A percentile compares a stretch with the other conserved stretches of the same genome.
These are phyloP conservation scores for Drosophila kohkoa DNA, from an alignment of 1,140 invertebrate genomes.

Conservation along the genomic window DNA sequence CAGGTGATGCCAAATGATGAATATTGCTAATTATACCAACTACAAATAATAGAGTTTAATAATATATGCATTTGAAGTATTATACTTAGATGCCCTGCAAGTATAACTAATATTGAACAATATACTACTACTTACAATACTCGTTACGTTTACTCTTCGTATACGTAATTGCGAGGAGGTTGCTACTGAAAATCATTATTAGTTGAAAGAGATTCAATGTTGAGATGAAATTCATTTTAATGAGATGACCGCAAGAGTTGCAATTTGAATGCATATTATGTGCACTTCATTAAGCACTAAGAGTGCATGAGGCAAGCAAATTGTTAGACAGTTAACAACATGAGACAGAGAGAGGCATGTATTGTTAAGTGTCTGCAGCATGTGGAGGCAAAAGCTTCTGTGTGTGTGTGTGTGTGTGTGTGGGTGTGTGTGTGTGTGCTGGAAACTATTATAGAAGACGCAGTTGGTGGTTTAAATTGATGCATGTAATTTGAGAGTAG, in stretches of 20 bases:
- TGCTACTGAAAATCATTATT: neutral
- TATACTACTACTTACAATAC: neutral
- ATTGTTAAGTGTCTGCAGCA: constrained; percentile 3
- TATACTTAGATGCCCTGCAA: neutral
- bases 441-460: too few species aligned
- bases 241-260: constrained; percentile 54
- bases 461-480: constrained; percentile 43
- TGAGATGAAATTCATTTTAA: constrained; percentile 34
- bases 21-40: neutral
- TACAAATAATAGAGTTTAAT: too few species aligned
- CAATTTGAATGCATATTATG: constrained; percentile 43
- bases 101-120: neutral
- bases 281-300: constrained; percentile 40
- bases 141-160: neutral
- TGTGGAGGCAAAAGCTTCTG: constrained; percentile 16
- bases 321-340: constrained; percentile 36
- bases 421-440: neutral
- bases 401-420: too few species aligned
- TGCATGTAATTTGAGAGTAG: constrained; percentile 38
- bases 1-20: neutral
- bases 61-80: neutral
- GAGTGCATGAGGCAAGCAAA: constrained; percentile 32
- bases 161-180: neutral
- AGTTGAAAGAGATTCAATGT: neutral
- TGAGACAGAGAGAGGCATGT: neutral